Evolutionary conservation across 2,113 vertebrate genomes (phyloP).

Genomic region (Tychaedon coryphoeus): DNA sequence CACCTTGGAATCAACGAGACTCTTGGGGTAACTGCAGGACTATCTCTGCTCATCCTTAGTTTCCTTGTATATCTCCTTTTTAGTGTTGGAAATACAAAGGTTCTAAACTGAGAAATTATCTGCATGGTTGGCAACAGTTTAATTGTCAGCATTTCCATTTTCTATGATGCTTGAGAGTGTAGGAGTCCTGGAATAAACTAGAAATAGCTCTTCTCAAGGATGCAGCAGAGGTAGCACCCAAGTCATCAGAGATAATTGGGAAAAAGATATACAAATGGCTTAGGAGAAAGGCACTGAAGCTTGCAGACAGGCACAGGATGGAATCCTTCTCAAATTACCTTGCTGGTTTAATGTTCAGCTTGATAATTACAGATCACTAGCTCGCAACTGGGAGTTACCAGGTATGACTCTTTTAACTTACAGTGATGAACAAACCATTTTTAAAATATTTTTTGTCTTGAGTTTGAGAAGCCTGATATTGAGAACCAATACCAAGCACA

Average conservation of each 20-base stretch:
- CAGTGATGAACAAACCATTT: background rate
- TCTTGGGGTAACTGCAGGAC: background rate
- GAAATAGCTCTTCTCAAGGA: background rate
- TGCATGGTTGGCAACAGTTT: background rate
- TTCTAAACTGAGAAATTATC: background rate
- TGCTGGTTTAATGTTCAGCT: background rate
- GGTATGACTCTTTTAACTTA: background rate
- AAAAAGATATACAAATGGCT: background rate
- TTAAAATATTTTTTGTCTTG: background rate
- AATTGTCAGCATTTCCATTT: background rate
- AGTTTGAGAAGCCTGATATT: background rate
- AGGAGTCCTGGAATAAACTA: background rate
- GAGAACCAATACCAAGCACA: background rate
- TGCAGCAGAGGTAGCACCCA: background rate
- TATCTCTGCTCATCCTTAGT: background rate
- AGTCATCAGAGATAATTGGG: background rate
- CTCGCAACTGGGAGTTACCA: background rate
- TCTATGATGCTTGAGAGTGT: background rate
- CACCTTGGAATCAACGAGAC: background rate
- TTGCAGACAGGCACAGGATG: background rate
- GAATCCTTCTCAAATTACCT: background rate
- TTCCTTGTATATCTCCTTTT: accelerated
- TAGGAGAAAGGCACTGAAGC: background rate
- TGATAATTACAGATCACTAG: background rate
- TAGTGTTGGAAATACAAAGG: background rate